Evolutionary conservation across 2,888 invertebrate species (phyloP), one percentile per base, ranked within the genome.

Genomic region (Tenthredo mesomela): DNA sequence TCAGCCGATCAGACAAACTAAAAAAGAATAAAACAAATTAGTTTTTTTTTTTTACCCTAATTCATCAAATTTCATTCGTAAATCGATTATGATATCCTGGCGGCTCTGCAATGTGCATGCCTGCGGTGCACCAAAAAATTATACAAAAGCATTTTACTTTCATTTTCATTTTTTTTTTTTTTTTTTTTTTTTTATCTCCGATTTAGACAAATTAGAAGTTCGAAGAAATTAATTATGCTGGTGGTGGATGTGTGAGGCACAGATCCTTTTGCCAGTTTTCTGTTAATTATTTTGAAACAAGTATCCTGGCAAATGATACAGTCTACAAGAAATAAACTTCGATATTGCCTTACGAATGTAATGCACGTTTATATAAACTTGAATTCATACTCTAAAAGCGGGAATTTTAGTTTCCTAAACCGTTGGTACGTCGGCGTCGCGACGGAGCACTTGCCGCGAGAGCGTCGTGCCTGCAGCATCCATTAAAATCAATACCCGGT

Each of bases 401-500:
- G 15, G 40, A 70, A 70, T 70, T 73, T 73, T 73, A 21, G 37
- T 10, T 43, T 21, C 71, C n/a, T 3, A 25, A 77, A 77, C 12
- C 80, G 80, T 43, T 61, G 37, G 50, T 12, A 80, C 61, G 37
- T 10, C 21, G 50, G 77, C 77, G 77, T 54, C 77, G 77, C 33
- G 54, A 7, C 61, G 21, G 58, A 80, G 80, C 61, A 80, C 80
- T 65, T 70, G 82, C 82, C 58, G 61, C 80, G 80, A 80, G 80
- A 80, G 80, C 80, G 80, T 70, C 83, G 85, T 78, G 87, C 86
- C 87, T 87, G 89, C 88, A 88, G 89, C 88, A 89, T 90, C 89
- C 88, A 89, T 90, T 89, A 89, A 90, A 90, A 90, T 90, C 90
- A 90, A 90, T 90, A 90, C 89, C 85, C 84, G 71, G 84, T 85